phyloP scores from a whole-genome alignment of 2,113 vertebrate genomes.

The Chamaetylas fuelleborni region DNA sequence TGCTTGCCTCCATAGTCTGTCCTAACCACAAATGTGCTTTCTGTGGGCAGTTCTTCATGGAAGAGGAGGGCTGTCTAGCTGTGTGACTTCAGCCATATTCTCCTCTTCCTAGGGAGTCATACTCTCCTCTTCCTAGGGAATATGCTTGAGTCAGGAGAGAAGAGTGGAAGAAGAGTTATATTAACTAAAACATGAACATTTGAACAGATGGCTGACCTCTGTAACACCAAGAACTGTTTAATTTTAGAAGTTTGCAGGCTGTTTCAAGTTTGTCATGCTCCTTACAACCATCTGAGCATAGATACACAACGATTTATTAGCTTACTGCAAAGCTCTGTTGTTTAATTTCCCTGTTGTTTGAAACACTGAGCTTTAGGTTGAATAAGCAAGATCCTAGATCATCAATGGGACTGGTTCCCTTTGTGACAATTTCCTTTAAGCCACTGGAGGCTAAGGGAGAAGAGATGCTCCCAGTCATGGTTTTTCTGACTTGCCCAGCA shows the following conservation, averaged over 20 bases:
- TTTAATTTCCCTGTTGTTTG: neutral
- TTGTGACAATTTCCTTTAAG: neutral
- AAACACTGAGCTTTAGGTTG: neutral
- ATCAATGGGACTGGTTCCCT: rapidly evolving
- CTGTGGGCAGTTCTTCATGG: neutral
- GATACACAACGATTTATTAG: neutral
- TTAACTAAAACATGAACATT: neutral
- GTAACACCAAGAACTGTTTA: neutral
- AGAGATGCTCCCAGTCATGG: rapidly evolving
- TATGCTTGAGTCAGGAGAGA: neutral
- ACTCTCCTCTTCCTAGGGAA: neutral
- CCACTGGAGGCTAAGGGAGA: neutral
- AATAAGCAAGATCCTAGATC: neutral
- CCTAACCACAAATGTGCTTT: neutral
- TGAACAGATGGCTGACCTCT: slow-evolving; percentile 45
- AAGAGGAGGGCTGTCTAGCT: neutral
- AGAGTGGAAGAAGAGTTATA: neutral
- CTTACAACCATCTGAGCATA: neutral
- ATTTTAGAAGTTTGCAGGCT: slow-evolving; percentile 29
- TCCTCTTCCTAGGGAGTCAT: neutral
- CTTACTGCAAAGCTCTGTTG: neutral
- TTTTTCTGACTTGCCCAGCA: neutral
- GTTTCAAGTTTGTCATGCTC: neutral
- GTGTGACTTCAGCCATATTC: neutral
- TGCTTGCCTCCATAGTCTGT: neutral